Evolutionary conservation across 2,888 invertebrate species (phyloP), one percentile per base, ranked within the genome.

Genomic region (Boloria euphrosyne): DNA sequence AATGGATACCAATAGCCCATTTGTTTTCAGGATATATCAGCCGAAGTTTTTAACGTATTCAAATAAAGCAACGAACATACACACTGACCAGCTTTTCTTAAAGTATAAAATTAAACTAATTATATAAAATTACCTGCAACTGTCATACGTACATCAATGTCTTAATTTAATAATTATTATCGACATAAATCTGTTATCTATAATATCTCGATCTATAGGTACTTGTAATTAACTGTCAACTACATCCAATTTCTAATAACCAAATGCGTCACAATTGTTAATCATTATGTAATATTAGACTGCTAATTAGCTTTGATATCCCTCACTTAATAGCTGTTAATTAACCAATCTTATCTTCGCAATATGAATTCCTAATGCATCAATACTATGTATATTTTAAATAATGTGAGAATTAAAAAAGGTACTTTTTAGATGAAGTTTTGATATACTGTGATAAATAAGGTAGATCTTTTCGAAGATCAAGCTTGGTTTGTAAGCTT

Each of bases 291-390:
- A 47, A 27, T 31, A 49, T 47, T 59, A 59, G 59, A 46, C 13
- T 51, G 38, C 69, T 78, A 76, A 78, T 78, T 78, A 75, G 74
- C 67, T 73, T 55, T 46, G 54, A 57, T 68, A 71, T 71, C 62
- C 43, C 53, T 62, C 54, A 68, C 68, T 73, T 75, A 74, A 73
- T 75, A 72, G 71, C 60, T 62, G 38, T 71, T 74, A 74, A 75
- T 75, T 76, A 75, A 66, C 59, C 69, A 55, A 72, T 62, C 74
- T 73, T 73, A 72, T 72, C 70, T 65, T 60, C 49, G 22, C 49
- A 62, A 53, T 63, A 49, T 58, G 43, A 51, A 68, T 47, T 17
- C 44, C 58, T 61, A 18, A 44, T 62, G 49, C 17, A 44, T 38
- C 31, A 52, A 38, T 57, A 47, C 46, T 27, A 50, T 59, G 18